Evolutionary conservation across 2,797 vertebrate species (phyloP), one percentile per base, ranked within the genome.

Genomic region (Antrozous pallidus): DNA sequence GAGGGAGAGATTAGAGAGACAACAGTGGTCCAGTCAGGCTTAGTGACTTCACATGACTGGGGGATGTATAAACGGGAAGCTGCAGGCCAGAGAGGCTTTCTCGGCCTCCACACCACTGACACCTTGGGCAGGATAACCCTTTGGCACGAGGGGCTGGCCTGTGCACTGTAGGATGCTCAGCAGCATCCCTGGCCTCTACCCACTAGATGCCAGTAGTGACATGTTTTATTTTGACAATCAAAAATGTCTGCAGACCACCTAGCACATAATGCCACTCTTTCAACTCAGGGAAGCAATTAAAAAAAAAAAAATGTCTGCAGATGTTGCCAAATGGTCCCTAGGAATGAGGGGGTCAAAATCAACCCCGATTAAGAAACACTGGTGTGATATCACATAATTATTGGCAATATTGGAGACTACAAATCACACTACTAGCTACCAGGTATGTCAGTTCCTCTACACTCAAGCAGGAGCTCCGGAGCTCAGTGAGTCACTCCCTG

Each of bases 201-300:
- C 28, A 54, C 51, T 65, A 74, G n/a, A 63, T 74, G 61, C 49
- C 22, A 75, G 18, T 6, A 65, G 42, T 70, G 71, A 58, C 54
- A 31, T 14, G 65, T 28, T 40, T 73, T 22, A 61, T 10, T 13
- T 4, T 56, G 40, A 90, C 33, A 38, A 67, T 26, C 58, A 38
- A 80, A 93, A 83, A 77, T n/a, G n/a, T 92, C 67, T 54, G 31
- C 51, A 89, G 51, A 81, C n/a, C n/a, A n/a, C n/a, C n/a, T n/a
- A n/a, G n/a, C n/a, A 42, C 42, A 42, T 8, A 42, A 9, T 9
- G 7, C 42, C 42, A 42, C 7, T 42, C 42, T 42, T 42, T 42
- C 42, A 42, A 42, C 42, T 42, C 42, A 42, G 42, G 42, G 10
- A 42, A 42, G 42, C 42, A 42, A 42, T 42, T 42, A 8, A 8